These are phyloP conservation scores for Brachionus plicatilis DNA, from an alignment of 1,140 invertebrate genomes.

Conservation along the genomic window DNA sequence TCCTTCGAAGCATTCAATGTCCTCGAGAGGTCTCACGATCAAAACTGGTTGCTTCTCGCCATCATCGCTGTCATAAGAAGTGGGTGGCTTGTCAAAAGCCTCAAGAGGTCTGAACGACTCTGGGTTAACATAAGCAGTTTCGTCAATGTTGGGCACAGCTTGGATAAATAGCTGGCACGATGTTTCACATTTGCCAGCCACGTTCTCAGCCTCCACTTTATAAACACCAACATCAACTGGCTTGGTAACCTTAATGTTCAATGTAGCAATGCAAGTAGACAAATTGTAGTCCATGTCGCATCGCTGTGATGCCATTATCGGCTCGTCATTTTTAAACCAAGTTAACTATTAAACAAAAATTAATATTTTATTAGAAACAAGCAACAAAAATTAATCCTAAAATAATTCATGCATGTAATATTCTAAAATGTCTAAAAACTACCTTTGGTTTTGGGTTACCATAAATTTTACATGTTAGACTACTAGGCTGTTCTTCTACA, in stretches of 20 bases:
- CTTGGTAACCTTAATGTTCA: constrained; percentile 13
- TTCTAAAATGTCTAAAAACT: constrained; percentile 50
- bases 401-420: constrained; percentile 54
- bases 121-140: constrained; percentile 26
- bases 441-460: constrained; percentile 67
- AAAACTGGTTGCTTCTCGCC: constrained; percentile 33
- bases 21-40: constrained; percentile 34
- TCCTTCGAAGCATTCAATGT: constrained; percentile 44
- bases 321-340: constrained; percentile 39
- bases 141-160: constrained; percentile 44
- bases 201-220: constrained; percentile 90
- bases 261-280: constrained; percentile 8
- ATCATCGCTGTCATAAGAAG: constrained; percentile 16
- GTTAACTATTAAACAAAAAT: constrained; percentile 21
- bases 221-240: constrained; percentile 93
- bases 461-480: constrained; percentile 71
- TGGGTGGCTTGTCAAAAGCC: not conserved
- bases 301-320: not conserved
- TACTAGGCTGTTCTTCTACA: constrained; percentile 54
- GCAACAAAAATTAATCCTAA: constrained; percentile 47
- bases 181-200: constrained; percentile 64
- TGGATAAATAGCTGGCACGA: constrained; percentile 60
- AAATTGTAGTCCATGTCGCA: constrained; percentile 32
- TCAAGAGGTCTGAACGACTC: constrained; percentile 17
- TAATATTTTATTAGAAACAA: not conserved